Evolutionary conservation across 1,140 invertebrate genomes (phyloP), one percentile per base, ranked within the genome.

Genomic region (Bacillus rossius): DNA sequence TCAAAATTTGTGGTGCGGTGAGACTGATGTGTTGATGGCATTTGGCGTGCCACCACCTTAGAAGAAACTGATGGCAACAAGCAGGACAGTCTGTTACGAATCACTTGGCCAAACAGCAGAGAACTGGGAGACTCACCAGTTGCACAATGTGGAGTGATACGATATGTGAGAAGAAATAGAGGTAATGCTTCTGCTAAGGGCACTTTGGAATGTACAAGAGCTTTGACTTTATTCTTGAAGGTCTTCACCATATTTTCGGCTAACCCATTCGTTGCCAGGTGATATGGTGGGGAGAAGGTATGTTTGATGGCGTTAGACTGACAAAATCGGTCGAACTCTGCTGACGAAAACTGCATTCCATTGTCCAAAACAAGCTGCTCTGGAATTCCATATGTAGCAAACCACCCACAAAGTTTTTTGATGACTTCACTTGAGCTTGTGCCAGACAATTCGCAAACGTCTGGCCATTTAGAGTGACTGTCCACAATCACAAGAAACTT

Each of bases 291-390:
- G 3, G 59, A 61, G n/a, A 62, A 60, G n/a, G n/a, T n/a, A n/a
- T n/a, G n/a, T n/a, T n/a, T n/a, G n/a, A n/a, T n/a, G n/a, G n/a
- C n/a, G n/a, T n/a, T n/a, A n/a, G 59, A 57, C 20, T 62, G 63
- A 0, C 61, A 65, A 61, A 72, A 73, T 8, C 42, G 19, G 54
- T 65, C 63, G 53, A 74, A 74, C 48, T 70, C 64, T 19, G 64
- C 59, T 17, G 69, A 72, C n/a, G 60, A 69, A 55, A 75, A 74
- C 14, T 65, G 62, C 22, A 66, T 68, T 19, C 69, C 73, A 65
- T 74, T 74, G 56, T 75, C 72, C 22, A 65, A 67, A 8, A 74
- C 70, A 13, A 75, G 22, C 1, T 62, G 57, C 47, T 71, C 63
- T 43, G 71, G 71, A 34, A 72, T 59, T 8, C 70, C 73, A 48